phyloP scores from a whole-genome alignment of 92 coral and sea anemone genomes.

The Paragorgia papillata region DNA sequence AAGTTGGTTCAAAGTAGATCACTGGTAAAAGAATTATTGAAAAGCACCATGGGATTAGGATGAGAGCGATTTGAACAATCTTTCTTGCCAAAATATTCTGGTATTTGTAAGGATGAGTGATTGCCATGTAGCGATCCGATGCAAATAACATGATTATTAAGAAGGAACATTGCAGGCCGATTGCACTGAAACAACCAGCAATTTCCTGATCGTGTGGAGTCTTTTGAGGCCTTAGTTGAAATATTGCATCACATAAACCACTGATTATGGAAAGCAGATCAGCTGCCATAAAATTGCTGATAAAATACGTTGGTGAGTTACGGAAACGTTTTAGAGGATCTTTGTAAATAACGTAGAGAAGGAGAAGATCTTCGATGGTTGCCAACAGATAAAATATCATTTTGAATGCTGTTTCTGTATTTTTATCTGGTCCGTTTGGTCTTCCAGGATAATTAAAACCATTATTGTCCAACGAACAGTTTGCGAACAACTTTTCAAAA shows the following conservation, averaged over 20 bases:
- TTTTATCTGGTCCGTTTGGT: constrained; percentile 8
- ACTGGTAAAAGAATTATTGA: constrained; percentile 31
- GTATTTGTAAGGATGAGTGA: constrained; percentile 29
- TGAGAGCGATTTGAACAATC: not conserved
- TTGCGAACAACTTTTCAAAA: not conserved
- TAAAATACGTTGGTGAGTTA: constrained; percentile 33
- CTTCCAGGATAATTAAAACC: not conserved
- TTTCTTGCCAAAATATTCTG: constrained; percentile 4
- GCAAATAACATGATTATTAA: constrained; percentile 34
- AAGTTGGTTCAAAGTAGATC: constrained; percentile 6
- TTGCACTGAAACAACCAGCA: constrained; percentile 1
- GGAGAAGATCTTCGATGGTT: constrained; percentile 4
- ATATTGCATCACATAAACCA: not conserved
- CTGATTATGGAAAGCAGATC: constrained; percentile 5
- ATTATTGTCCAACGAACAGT: not conserved
- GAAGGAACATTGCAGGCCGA: constrained; percentile 22
- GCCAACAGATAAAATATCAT: constrained; percentile 16
- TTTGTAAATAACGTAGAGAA: constrained; percentile 20
- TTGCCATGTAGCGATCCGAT: constrained; percentile 31
- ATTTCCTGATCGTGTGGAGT: not conserved
- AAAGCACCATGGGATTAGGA: constrained; percentile 36
- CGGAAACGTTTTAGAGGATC: constrained; percentile 41
- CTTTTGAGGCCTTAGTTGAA: not conserved
- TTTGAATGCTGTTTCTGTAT: constrained; percentile 7
- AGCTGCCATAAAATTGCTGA: constrained; percentile 14